Conservation (phyloP, 2,113 vertebrate species). For the Panurus biarmicus region DNA sequence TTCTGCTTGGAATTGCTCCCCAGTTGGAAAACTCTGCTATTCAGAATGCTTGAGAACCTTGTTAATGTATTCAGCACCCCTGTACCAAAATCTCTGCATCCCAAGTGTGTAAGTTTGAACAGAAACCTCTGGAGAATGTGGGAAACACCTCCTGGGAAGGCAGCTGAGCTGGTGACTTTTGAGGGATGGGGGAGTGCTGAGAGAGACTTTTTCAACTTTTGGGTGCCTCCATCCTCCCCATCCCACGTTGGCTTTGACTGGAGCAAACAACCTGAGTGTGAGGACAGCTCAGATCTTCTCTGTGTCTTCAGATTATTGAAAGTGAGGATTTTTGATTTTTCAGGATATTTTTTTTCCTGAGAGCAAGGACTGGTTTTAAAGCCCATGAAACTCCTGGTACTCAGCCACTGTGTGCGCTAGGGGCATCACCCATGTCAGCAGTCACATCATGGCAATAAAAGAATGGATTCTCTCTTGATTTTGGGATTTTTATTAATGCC, state of each 20-base stretch:
- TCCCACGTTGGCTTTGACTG: background rate
- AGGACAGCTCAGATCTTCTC: background rate
- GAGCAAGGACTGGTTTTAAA: background rate
- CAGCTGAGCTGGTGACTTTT: background rate
- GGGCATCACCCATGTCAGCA: background rate
- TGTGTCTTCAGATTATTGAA: no score
- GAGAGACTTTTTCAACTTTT: background rate
- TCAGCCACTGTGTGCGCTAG: no score
- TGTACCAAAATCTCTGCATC: background rate
- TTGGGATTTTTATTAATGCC: background rate
- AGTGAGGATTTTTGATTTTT: no score
- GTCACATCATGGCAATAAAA: background rate
- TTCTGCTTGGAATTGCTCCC: constrained; percentile 1
- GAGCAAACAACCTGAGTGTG: background rate
- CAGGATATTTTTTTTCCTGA: no score
- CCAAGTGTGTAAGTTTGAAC: background rate
- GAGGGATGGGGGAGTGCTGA: background rate
- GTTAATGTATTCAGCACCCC: background rate
- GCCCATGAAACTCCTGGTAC: background rate
- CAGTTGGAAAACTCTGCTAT: background rate
- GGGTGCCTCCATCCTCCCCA: background rate
- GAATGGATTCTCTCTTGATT: background rate
- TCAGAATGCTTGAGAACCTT: background rate
- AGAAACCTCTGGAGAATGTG: background rate
- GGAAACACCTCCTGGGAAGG: background rate